A percentile compares a stretch with the other conserved stretches of the same genome.
These are phyloP conservation scores for Gerosis bhagava DNA, from an alignment of 2,888 invertebrate genomes.

Conservation along the genomic window DNA sequence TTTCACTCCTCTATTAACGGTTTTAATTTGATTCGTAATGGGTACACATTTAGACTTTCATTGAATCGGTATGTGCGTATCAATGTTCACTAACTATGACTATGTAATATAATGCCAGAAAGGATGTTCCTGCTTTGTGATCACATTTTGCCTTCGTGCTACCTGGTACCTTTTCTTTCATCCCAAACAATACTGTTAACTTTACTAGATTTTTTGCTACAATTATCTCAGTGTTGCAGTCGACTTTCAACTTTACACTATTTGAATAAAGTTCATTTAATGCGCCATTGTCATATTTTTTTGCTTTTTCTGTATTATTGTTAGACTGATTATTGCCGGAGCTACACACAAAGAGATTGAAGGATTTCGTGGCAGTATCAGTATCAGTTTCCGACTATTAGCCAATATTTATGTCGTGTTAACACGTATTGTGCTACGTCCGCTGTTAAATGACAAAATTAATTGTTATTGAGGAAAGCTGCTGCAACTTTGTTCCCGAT, in stretches of 20 bases:
- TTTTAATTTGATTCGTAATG: too few species aligned
- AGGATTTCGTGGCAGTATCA: slow-evolving; percentile 65
- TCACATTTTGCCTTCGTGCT: too few species aligned
- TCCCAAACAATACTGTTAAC: slow-evolving; percentile 54
- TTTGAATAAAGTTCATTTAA: neutral
- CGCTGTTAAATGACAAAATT: slow-evolving; percentile 48
- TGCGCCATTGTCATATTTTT: slow-evolving; percentile 29
- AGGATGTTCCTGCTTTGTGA: too few species aligned
- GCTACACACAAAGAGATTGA: slow-evolving; percentile 69
- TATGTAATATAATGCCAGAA: too few species aligned
- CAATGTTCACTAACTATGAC: too few species aligned
- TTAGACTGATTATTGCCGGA: slow-evolving; percentile 73
- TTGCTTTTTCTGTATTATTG: slow-evolving; percentile 36
- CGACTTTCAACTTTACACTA: slow-evolving; percentile 8
- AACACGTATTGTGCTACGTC: slow-evolving; percentile 63
- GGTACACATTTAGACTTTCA: too few species aligned
- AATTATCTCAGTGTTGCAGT: slow-evolving; percentile 33
- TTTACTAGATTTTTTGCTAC: slow-evolving; percentile 47
- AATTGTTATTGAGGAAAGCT: slow-evolving; percentile 14
- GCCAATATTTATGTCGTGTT: slow-evolving; percentile 73
- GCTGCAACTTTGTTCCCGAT: too few species aligned
- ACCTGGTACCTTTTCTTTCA: slow-evolving; percentile 65
- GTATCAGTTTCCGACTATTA: slow-evolving; percentile 76
- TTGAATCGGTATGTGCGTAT: too few species aligned
- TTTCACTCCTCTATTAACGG: too few species aligned